Base-by-base conservation (phyloP, 2,113 vertebrate species). In the Colaptes auratus region DNA sequence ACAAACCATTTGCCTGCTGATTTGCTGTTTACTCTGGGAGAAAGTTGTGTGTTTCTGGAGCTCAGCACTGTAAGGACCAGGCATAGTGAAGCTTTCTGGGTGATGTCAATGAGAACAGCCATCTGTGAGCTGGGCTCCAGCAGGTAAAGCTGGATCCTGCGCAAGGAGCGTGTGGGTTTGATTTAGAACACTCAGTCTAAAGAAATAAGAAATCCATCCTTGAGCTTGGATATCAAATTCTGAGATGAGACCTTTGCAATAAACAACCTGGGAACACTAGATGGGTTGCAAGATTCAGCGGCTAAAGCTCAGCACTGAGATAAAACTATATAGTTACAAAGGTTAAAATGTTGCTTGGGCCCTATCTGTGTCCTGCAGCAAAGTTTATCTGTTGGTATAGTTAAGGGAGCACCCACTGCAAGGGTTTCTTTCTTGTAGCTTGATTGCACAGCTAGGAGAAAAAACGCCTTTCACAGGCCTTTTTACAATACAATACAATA, bases 161-260 rank as follows among this genome's bases (percentile, higher is more conserved):
- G 35, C 0, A 2, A 76, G 66, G 12, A 79, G 15, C n/a, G 30
- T 2, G 7, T 36, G 71, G 12, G 25, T 12, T 52, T 46, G 12
- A 36, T 64, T 65, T 59, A 53, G 30, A 20, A 50, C 25, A 56
- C 16, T 81, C 25, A 33, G 17, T 78, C 48, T 33, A 75, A 44
- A 74, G 1, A 86, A 70, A 71, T n/a, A 85, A 82, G 35, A 84
- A 71, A 55, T 39, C 27, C 19, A 33, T 61, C 44, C 50, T 69
- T 65, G 39, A 64, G 16, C 19, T 93, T 61, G 60, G 46, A 17
- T 78, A 53, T 44, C 52, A 69, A 21, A 82, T 35, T 18, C 14
- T 72, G 73, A 81, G 36, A 44, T 13, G 30, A 89, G 61, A 46
- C 7, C 3, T 1, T 64, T 60, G 19, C 3, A 44, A 31, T 36